Base-by-base conservation (phyloP, 2,797 vertebrate species). In the Poliocrania exsul region DNA sequence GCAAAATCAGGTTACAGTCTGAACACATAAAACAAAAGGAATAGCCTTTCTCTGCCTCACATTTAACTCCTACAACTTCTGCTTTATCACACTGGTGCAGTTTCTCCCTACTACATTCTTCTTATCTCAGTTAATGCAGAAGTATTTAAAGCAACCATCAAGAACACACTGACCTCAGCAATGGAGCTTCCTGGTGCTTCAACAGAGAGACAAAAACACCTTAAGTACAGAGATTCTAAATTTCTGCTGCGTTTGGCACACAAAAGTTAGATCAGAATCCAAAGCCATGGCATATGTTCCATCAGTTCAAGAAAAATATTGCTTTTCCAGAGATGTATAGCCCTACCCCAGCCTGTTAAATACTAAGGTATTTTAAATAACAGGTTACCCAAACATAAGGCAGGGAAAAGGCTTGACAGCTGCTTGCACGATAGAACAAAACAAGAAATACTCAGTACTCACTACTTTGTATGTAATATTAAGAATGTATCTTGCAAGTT, bases 81-180 rank as follows among this genome's bases (percentile, higher is more conserved):
- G 60, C n/a, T 92, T 87, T 91, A 74, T 78, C 85, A 91, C 33
- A 16, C 12, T 46, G 4, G 12, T 49, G 14, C 37, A 24, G n/a
- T 31, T 89, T 78, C 75, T 75, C 61, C 73, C 44, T 78, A n/a
- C 33, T 58, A 64, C 38, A 50, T 5, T 7, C 50, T 66, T 53
- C 90, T 96, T 93, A 94, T 94, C 85, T 92, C 46, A 57, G 61
- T 82, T 65, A 86, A 81, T 9, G 35, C 93, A 96, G 65, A 90
- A 90, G 44, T 53, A 71, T 46, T 87, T 82, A 73, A 89, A 95
- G 53, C 46, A 95, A 91, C 79, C 0, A 3, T 60, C 87, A 95
- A 95, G 89, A 91, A 62, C 82, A 86, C 28, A 3, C 4, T 33
- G 91, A 92, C 75, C 86, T 88, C 80, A 65, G 42, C 65, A 78